Evolutionary conservation across 1,140 invertebrate genomes (phyloP).

Genomic region (Pristionchus pacificus): DNA sequence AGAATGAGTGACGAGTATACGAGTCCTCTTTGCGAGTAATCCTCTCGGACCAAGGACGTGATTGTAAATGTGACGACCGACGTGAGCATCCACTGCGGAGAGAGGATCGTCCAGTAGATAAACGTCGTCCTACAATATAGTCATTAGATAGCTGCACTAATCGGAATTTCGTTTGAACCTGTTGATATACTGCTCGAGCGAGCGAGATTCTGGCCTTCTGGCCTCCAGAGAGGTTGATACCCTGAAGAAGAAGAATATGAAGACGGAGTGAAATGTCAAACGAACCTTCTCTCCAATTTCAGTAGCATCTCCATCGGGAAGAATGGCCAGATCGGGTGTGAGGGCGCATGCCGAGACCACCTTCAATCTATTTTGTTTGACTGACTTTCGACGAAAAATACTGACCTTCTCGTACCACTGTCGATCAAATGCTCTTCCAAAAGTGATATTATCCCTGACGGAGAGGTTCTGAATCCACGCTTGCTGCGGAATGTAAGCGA

Average conservation of each 20-base stretch:
- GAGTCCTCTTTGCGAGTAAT: constrained; percentile 47
- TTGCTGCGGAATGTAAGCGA: constrained; percentile 63
- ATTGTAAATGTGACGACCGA: constrained; percentile 66
- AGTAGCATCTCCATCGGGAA: constrained; percentile 44
- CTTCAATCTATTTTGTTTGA: constrained; percentile 1
- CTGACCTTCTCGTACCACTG: constrained; percentile 34
- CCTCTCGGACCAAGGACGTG: constrained; percentile 50
- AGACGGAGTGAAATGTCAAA: neutral
- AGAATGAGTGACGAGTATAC: constrained; percentile 51
- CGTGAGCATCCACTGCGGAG: constrained; percentile 67
- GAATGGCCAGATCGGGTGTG: constrained; percentile 38
- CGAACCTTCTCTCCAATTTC: constrained; percentile 55
- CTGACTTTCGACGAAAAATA: neutral
- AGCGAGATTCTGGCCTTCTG: constrained; percentile 75
- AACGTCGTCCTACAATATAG: constrained; percentile 68
- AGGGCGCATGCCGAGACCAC: constrained; percentile 42
- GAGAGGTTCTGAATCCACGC: constrained; percentile 64
- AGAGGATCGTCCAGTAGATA: constrained; percentile 72
- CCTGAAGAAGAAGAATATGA: neutral
- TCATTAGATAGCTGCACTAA: constrained; percentile 60
- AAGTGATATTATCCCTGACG: constrained; percentile 46
- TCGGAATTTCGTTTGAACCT: constrained; percentile 37
- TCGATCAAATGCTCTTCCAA: constrained; percentile 38
- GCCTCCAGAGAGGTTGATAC: constrained; percentile 70
- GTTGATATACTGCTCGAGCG: constrained; percentile 64